Evolutionary conservation across 2,113 vertebrate species (phyloP).

Genomic region (Amphiprion ocellaris): DNA sequence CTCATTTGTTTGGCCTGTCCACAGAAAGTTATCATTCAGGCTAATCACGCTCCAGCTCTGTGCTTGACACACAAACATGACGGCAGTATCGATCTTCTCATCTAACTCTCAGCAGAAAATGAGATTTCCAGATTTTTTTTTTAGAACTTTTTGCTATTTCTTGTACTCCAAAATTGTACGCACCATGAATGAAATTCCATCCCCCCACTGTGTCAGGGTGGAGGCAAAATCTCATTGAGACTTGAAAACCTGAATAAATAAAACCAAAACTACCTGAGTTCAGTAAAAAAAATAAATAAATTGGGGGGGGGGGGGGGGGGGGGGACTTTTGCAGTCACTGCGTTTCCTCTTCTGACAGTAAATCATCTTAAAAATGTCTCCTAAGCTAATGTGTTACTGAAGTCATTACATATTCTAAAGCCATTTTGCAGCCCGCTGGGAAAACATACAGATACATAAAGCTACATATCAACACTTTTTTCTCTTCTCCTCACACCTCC

Average conservation of each 20-base stretch:
- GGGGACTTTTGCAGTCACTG: neutral
- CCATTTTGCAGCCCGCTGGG: slow-evolving; percentile 46
- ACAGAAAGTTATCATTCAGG: too few species aligned
- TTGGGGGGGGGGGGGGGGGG: fast-evolving
- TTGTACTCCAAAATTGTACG: too few species aligned
- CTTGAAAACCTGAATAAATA: neutral
- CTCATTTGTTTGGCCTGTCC: too few species aligned
- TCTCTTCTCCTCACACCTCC: slow-evolving; percentile 62
- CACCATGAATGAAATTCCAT: too few species aligned
- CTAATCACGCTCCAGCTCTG: too few species aligned
- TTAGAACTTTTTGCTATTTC: too few species aligned
- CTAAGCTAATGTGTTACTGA: slow-evolving; percentile 39
- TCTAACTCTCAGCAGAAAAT: too few species aligned
- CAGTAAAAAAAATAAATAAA: neutral
- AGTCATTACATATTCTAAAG: slow-evolving; percentile 45
- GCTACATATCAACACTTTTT: slow-evolving; percentile 62
- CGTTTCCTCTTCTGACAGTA: neutral
- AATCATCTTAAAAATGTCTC: slow-evolving; percentile 8
- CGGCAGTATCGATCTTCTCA: too few species aligned
- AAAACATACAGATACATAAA: slow-evolving; percentile 48
- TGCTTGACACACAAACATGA: too few species aligned
- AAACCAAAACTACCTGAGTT: neutral
- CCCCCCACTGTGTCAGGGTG: too few species aligned
- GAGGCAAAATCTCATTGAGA: neutral
- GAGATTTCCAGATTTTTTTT: too few species aligned